phyloP scores from a whole-genome alignment of 2,888 invertebrate species.

The Scrobipalpa costella region DNA sequence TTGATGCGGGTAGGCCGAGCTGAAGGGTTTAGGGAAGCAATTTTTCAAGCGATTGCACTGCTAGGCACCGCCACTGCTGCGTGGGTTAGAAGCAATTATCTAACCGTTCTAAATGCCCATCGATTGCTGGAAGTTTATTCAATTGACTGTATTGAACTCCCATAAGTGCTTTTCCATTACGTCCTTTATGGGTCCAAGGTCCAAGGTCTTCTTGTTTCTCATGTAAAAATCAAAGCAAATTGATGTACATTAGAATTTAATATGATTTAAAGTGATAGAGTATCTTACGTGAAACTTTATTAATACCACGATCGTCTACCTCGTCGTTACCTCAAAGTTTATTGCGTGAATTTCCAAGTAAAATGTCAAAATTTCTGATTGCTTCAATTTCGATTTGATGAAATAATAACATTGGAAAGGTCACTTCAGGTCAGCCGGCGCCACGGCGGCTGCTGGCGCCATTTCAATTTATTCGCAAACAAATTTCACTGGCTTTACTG shows the following conservation, averaged over 20 bases:
- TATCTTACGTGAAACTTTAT: not conserved
- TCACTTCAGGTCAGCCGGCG: conserved; percentile 33
- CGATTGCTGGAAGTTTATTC: conserved; percentile 31
- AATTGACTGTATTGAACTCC: not conserved
- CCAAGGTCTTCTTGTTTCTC: not conserved
- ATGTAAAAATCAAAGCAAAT: not conserved
- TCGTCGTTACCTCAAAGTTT: not conserved
- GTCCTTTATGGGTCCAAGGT: not conserved
- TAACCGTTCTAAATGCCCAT: conserved; percentile 23
- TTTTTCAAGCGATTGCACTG: conserved; percentile 34
- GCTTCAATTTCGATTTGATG: conserved; percentile 21
- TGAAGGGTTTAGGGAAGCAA: conserved; percentile 28
- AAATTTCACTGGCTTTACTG: conserved; percentile 1
- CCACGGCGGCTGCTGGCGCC: conserved; percentile 31
- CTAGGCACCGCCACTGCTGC: not conserved
- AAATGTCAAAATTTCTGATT: not conserved
- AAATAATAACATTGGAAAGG: conserved; percentile 26
- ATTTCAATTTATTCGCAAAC: conserved; percentile 30
- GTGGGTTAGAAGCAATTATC: conserved; percentile 17
- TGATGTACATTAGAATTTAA: not conserved
- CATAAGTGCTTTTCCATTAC: conserved; percentile 2
- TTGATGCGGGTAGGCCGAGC: conserved; percentile 31
- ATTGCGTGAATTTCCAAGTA: not conserved
- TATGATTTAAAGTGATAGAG: not conserved
- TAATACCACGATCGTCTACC: not conserved